A percentile compares a stretch with the other conserved stretches of the same genome.
phyloP scores from a whole-genome alignment of 1,140 invertebrate genomes.

The Pectinophora gossypiella region DNA sequence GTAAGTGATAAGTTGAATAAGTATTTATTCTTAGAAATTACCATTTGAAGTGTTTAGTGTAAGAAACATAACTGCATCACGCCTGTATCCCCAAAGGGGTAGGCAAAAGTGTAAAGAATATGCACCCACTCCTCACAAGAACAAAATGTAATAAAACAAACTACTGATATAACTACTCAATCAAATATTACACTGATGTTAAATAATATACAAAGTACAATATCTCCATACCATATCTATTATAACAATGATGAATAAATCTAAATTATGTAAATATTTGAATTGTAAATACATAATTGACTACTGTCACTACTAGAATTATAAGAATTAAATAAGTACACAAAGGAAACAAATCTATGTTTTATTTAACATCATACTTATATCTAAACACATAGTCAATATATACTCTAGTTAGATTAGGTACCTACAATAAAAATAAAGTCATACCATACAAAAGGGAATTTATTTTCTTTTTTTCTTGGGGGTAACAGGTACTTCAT shows the following conservation, averaged over 20 bases:
- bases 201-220: not conserved
- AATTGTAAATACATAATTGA: slow-evolving; percentile 19
- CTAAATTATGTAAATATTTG: slow-evolving; percentile 16
- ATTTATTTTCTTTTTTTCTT: slow-evolving; percentile 41
- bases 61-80: too few relatives aligned
- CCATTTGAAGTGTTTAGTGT: too few relatives aligned
- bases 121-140: too few relatives aligned
- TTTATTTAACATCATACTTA: slow-evolving; percentile 11
- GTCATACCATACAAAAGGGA: not conserved
- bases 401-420: slow-evolving; percentile 9
- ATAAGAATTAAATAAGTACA: slow-evolving; percentile 19
- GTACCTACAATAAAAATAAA: not conserved
- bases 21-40: slow-evolving; percentile 1
- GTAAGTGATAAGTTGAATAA: slow-evolving; percentile 1
- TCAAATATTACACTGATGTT: not conserved
- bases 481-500: slow-evolving; percentile 19
- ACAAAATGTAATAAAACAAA: not conserved
- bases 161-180: not conserved
- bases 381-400: not conserved
- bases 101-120: too few relatives aligned
- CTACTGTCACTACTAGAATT: slow-evolving; percentile 11
- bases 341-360: slow-evolving; percentile 6
- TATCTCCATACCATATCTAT: not conserved
- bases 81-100: too few relatives aligned
- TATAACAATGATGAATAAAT: not conserved